These are phyloP conservation scores for Altica lythri DNA, from an alignment of 2,888 invertebrate genomes.

Conservation along the genomic window DNA sequence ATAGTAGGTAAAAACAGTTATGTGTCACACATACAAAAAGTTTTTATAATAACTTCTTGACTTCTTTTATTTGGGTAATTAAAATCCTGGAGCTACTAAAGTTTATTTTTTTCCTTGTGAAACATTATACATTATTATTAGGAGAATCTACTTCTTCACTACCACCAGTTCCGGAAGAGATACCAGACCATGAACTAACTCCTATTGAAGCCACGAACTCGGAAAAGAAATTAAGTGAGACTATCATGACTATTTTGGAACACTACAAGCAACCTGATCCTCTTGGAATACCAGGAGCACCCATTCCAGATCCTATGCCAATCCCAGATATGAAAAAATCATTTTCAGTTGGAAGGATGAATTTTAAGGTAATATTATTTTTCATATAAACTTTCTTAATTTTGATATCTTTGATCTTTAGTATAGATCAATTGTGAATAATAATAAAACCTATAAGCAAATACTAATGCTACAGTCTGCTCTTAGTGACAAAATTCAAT, in stretches of 20 bases:
- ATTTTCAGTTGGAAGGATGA: slow-evolving; percentile 70
- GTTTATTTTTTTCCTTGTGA: too few relatives aligned
- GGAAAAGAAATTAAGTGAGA: slow-evolving; percentile 73
- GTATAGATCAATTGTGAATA: too few relatives aligned
- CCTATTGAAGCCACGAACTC: slow-evolving; percentile 36
- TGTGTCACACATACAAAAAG: background rate
- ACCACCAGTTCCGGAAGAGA: slow-evolving; percentile 3
- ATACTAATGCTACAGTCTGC: too few relatives aligned
- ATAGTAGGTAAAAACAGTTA: background rate
- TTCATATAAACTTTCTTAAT: too few relatives aligned
- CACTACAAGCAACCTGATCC: slow-evolving; percentile 84
- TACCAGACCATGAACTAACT: background rate
- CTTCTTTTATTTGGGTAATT: background rate
- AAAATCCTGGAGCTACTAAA: too few relatives aligned
- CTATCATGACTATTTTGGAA: slow-evolving; percentile 70
- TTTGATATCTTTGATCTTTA: too few relatives aligned
- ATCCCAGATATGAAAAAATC: slow-evolving; percentile 78
- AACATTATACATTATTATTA: too few relatives aligned
- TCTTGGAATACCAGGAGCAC: slow-evolving; percentile 77
- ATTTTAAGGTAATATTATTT: slow-evolving; percentile 40
- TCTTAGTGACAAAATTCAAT: too few relatives aligned
- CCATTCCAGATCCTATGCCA: slow-evolving; percentile 79
- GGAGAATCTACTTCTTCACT: too few relatives aligned
- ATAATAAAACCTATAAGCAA: too few relatives aligned
- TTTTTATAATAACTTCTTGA: background rate